Percentiles rank a stretch among this genome's conserved stretches.
These are phyloP conservation scores for Azemiops feae DNA, from an alignment of 2,113 vertebrate genomes.

Conservation along the genomic window DNA sequence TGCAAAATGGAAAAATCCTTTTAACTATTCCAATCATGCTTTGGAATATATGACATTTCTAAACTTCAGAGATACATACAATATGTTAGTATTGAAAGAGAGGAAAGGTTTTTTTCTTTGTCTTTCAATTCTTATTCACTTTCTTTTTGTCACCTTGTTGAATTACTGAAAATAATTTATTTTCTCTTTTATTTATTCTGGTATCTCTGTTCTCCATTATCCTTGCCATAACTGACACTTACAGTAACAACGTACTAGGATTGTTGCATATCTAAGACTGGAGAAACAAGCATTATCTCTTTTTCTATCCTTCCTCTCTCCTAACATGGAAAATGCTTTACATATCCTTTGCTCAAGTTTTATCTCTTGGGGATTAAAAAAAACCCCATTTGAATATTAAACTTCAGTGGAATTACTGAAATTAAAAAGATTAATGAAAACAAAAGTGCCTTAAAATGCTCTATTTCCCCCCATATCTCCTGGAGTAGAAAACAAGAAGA, in stretches of 20 bases:
- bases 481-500: slow-evolving; percentile 53
- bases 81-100: not conserved
- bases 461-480: not conserved
- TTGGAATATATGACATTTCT: not conserved
- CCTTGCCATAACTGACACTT: slow-evolving; percentile 1
- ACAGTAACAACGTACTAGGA: not conserved
- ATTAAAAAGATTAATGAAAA: slow-evolving; percentile 32
- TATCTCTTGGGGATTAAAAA: slow-evolving; percentile 21
- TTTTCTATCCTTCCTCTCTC: not conserved
- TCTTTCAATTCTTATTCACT: not conserved
- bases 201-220: not conserved
- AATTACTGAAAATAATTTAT: not conserved
- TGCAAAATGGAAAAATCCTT: not conserved
- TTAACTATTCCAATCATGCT: not conserved
- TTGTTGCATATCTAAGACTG: not conserved
- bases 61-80: not conserved
- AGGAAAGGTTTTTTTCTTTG: not conserved
- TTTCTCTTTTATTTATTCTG: not conserved
- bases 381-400: slow-evolving; percentile 13
- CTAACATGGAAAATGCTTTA: not conserved
- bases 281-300: slow-evolving; percentile 9
- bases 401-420: slow-evolving; percentile 33
- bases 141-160: not conserved
- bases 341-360: not conserved
- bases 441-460: not conserved